Base-by-base conservation (phyloP, 2,888 invertebrate genomes). In the Xestia xanthographa region DNA sequence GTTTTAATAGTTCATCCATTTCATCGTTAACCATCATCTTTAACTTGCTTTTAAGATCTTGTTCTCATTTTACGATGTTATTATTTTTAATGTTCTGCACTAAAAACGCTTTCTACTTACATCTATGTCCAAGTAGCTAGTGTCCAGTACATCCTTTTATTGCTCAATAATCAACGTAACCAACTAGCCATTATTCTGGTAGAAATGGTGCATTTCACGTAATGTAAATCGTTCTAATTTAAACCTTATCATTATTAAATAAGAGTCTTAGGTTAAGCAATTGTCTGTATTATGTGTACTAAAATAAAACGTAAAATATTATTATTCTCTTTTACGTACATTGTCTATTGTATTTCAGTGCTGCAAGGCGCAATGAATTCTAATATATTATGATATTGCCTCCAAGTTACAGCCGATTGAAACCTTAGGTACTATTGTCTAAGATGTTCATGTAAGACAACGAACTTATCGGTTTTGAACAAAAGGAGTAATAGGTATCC, bases 341-440 rank as follows among this genome's bases (percentile, higher is more conserved):
- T 79, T 85, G 88, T 83, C 85, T 85, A 88, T 87, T 87, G 87
- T 87, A 79, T 85, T 85, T 79, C 74, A 78, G 67, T 70, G 88
- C 87, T 88, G 70, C 79, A 70, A 85, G 87, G 87, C 86, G 65
- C 76, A 79, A 88, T 87, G 71, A 85, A 85, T 85, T 86, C 73
- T 77, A 76, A 79, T 80, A 79, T 81, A 79, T 75, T 77, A 87
- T 65, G 67, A 73, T 83, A 86, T 81, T 75, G 83, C 85, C 77
- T 75, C 65, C 63, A 82, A 82, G 70, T 77, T 75, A 80, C 66
- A 79, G 65, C 74, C 62, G 45, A 26, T 76, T 76, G 66, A 66
- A 68, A 60, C 48, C 43, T 48, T 69, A 63, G 63, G 41, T 41
- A 80, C 75, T 84, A 82, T 80, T 84, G 81, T 81, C 60, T 80